A percentile compares a stretch with the other conserved stretches of the same genome.
Evolutionary conservation across 1,140 invertebrate genomes (phyloP).

Genomic region (Hyphantria cunea): DNA sequence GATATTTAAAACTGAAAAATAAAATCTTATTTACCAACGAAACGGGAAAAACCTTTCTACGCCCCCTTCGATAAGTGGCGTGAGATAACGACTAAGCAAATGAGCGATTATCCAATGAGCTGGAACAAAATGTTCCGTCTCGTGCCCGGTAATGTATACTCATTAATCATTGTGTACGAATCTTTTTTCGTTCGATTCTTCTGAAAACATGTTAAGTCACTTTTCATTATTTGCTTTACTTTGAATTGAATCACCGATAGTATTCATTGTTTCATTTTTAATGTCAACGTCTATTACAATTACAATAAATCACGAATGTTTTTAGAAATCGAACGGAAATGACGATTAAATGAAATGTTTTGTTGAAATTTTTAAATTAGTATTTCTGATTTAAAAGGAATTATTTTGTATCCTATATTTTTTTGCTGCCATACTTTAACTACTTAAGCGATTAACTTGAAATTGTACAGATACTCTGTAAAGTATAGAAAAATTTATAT

Average conservation of each 20-base stretch:
- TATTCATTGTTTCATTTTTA: slow-evolving; percentile 30
- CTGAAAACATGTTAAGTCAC: slow-evolving; percentile 51
- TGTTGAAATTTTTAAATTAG: no score
- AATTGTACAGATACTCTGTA: no score
- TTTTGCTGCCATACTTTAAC: no score
- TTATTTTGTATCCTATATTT: no score
- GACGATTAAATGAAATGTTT: no score
- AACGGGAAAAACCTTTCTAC: slow-evolving; percentile 34
- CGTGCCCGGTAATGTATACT: slow-evolving; percentile 48
- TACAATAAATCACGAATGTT: no score
- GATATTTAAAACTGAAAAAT: no score
- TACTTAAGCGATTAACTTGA: no score
- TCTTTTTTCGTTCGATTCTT: slow-evolving; percentile 47
- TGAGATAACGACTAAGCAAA: slow-evolving; percentile 55
- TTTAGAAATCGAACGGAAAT: no score
- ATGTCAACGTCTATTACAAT: neutral
- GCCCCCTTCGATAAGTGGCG: slow-evolving; percentile 48
- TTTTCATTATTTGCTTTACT: slow-evolving; percentile 36
- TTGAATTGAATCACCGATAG: slow-evolving; percentile 28
- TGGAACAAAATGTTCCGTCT: slow-evolving; percentile 56
- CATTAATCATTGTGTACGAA: slow-evolving; percentile 59
- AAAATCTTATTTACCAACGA: slow-evolving; percentile 31
- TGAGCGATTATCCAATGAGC: slow-evolving; percentile 55
- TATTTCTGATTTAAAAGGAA: no score
- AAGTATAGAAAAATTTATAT: no score